phyloP scores from a whole-genome alignment of 2,113 vertebrate genomes.

The Takifugu flavidus region DNA sequence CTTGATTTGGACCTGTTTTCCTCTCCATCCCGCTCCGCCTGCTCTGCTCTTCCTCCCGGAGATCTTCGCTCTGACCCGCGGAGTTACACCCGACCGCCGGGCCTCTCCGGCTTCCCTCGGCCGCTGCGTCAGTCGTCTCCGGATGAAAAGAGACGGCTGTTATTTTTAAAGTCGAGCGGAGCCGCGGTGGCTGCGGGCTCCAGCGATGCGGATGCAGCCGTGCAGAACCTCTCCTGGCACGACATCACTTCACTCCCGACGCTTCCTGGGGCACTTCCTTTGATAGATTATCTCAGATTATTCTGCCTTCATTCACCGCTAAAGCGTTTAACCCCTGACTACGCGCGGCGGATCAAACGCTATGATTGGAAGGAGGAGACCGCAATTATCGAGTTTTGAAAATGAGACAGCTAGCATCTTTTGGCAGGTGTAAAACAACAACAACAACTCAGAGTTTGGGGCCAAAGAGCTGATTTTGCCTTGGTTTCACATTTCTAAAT shows the following conservation, averaged over 20 bases:
- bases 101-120: too few species aligned
- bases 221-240: slow-evolving; percentile 50
- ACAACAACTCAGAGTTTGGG: too few species aligned
- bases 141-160: slow-evolving; percentile 9
- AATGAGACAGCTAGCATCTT: too few species aligned
- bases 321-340: slow-evolving; percentile 35
- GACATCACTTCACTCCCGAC: slow-evolving; percentile 42
- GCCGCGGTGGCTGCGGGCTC: slow-evolving; percentile 44
- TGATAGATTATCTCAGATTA: slow-evolving; percentile 49
- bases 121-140: too few species aligned
- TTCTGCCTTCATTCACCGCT: slow-evolving; percentile 30
- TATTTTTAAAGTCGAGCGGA: slow-evolving; percentile 49
- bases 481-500: too few species aligned
- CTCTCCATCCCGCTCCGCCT: neutral
- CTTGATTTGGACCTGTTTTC: slow-evolving; percentile 32
- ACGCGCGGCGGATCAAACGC: slow-evolving; percentile 8
- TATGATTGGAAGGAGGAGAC: too few species aligned
- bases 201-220: slow-evolving; percentile 47
- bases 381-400: too few species aligned
- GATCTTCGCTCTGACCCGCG: too few species aligned
- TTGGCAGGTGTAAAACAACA: too few species aligned
- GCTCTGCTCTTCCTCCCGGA: too few species aligned
- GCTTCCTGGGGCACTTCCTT: slow-evolving; percentile 39
- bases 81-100: too few species aligned
- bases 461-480: too few species aligned